These are phyloP conservation scores for Kryptolebias marmoratus DNA, from an alignment of 2,113 vertebrate genomes.

Conservation along the genomic window DNA sequence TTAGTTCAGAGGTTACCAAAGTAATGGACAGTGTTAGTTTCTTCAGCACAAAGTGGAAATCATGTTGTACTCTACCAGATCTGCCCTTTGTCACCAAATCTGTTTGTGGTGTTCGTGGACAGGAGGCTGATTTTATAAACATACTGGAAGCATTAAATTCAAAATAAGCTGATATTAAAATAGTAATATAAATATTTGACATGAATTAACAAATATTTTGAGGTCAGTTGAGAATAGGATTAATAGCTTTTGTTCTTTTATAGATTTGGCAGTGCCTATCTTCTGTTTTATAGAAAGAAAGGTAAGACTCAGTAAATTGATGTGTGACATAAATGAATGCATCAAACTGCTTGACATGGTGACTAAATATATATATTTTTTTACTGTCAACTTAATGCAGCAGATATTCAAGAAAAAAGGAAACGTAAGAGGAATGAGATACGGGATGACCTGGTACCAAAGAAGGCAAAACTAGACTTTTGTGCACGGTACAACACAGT, in stretches of 20 bases:
- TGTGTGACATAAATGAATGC: background rate
- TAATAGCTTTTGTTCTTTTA: background rate
- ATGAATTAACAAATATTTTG: background rate
- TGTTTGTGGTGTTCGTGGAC: no score
- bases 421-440: background rate
- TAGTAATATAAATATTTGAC: no score
- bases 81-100: no score
- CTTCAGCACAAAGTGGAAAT: no score
- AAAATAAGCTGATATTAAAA: no score
- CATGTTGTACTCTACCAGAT: no score
- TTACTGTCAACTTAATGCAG: background rate
- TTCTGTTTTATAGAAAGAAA: conserved; percentile 33
- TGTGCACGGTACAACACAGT: no score
- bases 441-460: no score
- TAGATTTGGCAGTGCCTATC: conserved; percentile 13
- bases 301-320: background rate
- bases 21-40: no score
- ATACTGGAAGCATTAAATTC: no score
- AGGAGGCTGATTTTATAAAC: no score
- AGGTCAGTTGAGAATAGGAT: background rate
- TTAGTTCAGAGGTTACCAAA: no score
- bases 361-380: accelerated
- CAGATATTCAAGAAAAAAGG: background rate
- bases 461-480: background rate
- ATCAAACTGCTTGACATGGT: background rate